A percentile compares a stretch with the other conserved stretches of the same genome.
Conservation (phyloP, 2,888 invertebrate species). For the Troilus luridus region DNA sequence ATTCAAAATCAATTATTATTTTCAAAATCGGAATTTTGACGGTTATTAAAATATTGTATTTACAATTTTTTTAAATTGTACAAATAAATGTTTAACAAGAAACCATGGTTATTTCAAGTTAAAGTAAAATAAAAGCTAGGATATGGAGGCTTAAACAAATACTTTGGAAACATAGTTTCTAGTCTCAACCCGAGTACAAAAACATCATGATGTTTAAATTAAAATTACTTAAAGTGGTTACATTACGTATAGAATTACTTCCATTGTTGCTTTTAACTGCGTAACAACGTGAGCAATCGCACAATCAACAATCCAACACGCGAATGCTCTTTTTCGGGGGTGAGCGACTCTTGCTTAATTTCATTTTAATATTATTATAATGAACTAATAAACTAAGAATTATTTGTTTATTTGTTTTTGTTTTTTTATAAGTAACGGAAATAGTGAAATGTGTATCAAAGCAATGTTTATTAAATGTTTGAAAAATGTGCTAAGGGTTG, state of each 20-base stretch:
- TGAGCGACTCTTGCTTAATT: neutral
- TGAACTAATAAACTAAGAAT: no score
- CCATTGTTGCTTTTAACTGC: neutral
- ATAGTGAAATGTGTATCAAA: no score
- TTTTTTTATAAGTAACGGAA: no score
- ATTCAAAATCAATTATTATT: no score
- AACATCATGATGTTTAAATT: neutral
- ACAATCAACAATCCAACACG: neutral
- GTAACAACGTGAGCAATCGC: neutral
- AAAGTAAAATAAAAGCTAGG: neutral
- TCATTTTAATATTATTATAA: neutral
- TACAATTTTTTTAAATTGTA: no score
- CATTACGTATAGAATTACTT: neutral
- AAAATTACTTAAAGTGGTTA: neutral
- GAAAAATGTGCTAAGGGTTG: no score
- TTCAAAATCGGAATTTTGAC: no score
- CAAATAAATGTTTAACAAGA: neutral
- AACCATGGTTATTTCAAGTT: neutral
- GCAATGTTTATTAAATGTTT: no score
- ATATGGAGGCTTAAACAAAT: neutral
- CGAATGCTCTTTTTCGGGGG: neutral
- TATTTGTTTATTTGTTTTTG: no score
- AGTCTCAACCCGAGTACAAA: neutral
- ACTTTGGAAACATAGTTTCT: neutral
- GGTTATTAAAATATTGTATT: no score